These are phyloP conservation scores for Cossypha niveicapilla DNA, from an alignment of 2,797 vertebrate species.

Conservation along the genomic window DNA sequence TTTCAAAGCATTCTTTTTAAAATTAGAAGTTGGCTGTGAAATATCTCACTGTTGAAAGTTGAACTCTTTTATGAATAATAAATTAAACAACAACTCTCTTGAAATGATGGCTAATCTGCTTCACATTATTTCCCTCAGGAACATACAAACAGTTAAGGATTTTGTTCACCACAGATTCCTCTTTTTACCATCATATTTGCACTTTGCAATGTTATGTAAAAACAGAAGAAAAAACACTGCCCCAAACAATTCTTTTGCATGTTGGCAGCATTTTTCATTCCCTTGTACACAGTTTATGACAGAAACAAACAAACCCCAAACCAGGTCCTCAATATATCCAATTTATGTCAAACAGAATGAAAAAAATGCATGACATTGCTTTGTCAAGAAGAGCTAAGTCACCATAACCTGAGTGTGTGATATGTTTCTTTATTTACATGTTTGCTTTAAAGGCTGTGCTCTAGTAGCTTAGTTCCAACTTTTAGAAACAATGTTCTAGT, in stretches of 20 bases:
- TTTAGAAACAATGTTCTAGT: not conserved
- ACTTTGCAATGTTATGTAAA: not conserved
- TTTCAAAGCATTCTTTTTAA: not conserved
- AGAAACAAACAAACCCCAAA: not conserved
- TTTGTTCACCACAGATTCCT: not conserved
- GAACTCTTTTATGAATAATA: conserved; percentile 21
- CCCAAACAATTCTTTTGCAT: not conserved
- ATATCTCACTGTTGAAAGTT: not conserved
- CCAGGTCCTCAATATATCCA: not conserved
- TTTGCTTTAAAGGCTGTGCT: not conserved
- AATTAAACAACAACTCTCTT: not conserved
- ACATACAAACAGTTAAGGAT: not conserved
- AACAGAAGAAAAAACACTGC: not conserved
- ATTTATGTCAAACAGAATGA: not conserved
- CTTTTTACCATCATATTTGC: not conserved
- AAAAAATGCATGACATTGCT: not conserved
- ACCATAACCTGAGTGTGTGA: not conserved
- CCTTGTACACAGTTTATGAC: not conserved
- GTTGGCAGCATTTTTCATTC: not conserved
- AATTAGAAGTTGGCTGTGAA: conserved; percentile 1
- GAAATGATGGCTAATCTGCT: conserved; percentile 7
- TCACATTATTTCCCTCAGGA: not conserved
- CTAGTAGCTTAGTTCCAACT: not conserved
- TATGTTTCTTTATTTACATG: not conserved
- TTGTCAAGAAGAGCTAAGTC: not conserved